Conservation (phyloP, 2,797 vertebrate species). For the Cuniculus paca region DNA sequence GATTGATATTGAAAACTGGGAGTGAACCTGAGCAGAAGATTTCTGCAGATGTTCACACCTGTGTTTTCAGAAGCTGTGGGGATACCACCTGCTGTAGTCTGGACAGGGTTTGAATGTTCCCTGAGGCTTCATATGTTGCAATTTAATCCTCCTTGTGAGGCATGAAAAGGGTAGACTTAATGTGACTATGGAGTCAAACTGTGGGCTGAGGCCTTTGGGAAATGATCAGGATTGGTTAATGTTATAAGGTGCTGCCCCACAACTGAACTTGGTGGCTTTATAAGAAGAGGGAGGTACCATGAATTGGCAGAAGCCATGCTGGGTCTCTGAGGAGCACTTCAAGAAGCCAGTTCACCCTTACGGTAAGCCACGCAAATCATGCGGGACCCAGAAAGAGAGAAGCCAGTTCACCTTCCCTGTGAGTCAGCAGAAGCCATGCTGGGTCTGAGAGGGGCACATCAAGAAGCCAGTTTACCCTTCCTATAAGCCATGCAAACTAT, state of each 20-base stretch:
- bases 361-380: no score
- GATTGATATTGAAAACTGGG: slow-evolving; percentile 91
- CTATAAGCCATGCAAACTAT: no score
- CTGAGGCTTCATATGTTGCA: neutral
- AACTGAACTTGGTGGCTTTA: neutral
- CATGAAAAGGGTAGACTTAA: neutral
- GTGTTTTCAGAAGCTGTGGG: slow-evolving; percentile 87
- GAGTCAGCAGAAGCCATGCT: no score
- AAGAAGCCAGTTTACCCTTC: no score
- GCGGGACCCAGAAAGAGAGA: no score
- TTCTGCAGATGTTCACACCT: slow-evolving; percentile 92
- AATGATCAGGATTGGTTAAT: neutral
- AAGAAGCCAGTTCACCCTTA: no score
- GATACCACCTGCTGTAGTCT: neutral
- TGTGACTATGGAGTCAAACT: neutral
- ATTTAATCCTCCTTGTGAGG: neutral
- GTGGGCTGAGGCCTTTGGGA: neutral
- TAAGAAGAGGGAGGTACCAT: neutral
- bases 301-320: no score
- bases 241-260: neutral
- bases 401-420: no score
- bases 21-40: slow-evolving; percentile 94
- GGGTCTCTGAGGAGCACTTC: no score
- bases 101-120: neutral
- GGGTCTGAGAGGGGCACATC: no score